Conservation (phyloP, 2,888 invertebrate genomes). For the Gerris lacustris region DNA sequence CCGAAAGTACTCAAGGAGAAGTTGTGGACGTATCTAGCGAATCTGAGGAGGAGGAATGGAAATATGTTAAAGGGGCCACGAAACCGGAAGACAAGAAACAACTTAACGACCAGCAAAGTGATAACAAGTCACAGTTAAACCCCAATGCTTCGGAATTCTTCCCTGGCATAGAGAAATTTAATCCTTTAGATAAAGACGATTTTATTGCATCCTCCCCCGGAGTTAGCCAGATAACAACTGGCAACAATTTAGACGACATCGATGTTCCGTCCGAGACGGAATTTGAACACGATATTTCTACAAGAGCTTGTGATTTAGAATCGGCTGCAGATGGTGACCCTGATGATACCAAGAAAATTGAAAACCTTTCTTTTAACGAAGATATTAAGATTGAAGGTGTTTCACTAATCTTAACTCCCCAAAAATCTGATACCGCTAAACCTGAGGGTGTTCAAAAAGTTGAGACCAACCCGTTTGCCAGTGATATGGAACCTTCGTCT, state of each 20-base stretch:
- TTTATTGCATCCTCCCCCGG: neutral
- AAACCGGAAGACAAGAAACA: neutral
- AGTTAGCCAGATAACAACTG: neutral
- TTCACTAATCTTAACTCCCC: neutral
- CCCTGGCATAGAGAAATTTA: neutral
- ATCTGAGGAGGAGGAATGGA: neutral
- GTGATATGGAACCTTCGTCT: neutral
- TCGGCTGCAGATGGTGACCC: neutral
- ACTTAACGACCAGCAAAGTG: neutral
- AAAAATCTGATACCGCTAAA: neutral
- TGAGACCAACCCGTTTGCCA: neutral
- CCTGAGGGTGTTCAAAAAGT: neutral
- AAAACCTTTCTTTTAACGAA: neutral
- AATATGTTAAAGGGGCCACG: neutral
- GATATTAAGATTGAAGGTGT: neutral
- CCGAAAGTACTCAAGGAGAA: neutral
- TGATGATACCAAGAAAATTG: no score
- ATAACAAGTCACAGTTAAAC: constrained; percentile 63
- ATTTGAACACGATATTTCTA: neutral
- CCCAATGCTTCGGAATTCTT: constrained; percentile 72
- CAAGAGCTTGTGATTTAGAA: neutral
- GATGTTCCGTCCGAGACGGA: neutral
- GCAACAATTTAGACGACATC: neutral
- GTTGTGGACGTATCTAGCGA: neutral
- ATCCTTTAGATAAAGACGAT: neutral